A percentile compares a stretch with the other conserved stretches of the same genome.
Evolutionary conservation across 2,888 invertebrate genomes (phyloP).

Genomic region (Byasa hedistus): DNA sequence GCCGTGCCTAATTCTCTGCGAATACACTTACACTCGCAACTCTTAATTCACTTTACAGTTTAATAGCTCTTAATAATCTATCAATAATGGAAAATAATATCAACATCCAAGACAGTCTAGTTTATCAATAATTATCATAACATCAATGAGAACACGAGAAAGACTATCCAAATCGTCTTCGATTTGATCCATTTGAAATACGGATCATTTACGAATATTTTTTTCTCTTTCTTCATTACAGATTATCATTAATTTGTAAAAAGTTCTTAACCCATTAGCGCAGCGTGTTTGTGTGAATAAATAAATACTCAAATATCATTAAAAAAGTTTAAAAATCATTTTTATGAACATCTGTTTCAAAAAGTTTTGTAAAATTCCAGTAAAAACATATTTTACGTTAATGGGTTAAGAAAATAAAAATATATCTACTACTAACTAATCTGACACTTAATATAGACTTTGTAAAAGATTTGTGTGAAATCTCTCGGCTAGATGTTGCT

Average conservation of each 20-base stretch:
- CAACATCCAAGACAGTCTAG: not conserved
- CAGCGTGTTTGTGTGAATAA: too few species aligned
- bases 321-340: too few species aligned
- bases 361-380: too few species aligned
- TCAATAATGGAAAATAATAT: conserved; percentile 11
- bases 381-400: too few species aligned
- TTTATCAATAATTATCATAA: not conserved
- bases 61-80: conserved; percentile 30
- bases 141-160: not conserved
- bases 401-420: too few species aligned
- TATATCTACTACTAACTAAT: not conserved
- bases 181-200: not conserved
- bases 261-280: too few species aligned
- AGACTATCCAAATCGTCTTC: not conserved
- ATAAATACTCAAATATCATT: too few species aligned
- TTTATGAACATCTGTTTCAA: too few species aligned
- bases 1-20: conserved; percentile 56
- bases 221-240: not conserved
- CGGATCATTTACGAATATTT: not conserved
- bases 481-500: not conserved
- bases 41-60: conserved; percentile 49
- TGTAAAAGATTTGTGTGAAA: not conserved
- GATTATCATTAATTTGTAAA: not conserved
- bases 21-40: conserved; percentile 51
- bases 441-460: not conserved